These are phyloP conservation scores for Chromobotia macracanthus DNA, from an alignment of 2,797 vertebrate species.

Conservation along the genomic window DNA sequence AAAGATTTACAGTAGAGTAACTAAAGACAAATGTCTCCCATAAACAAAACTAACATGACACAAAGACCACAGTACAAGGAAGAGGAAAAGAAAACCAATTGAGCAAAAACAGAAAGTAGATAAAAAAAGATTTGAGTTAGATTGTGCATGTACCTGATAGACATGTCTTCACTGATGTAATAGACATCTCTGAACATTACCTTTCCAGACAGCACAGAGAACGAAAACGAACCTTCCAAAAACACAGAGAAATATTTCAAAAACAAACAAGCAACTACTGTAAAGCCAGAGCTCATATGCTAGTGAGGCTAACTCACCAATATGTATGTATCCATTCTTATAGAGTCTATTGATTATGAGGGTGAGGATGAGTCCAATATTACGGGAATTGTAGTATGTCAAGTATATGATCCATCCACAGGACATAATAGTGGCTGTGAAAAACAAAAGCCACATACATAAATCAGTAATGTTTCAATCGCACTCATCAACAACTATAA, in stretches of 20 bases:
- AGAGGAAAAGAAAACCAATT: not conserved
- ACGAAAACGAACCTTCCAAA: constrained; percentile 91
- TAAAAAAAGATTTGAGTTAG: not conserved
- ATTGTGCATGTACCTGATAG: constrained; percentile 84
- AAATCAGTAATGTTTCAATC: no score
- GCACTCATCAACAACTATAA: constrained; percentile 21
- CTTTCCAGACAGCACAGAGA: constrained; percentile 97
- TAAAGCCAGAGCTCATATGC: not conserved
- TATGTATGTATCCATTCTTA: constrained; percentile 98
- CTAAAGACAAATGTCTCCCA: not conserved
- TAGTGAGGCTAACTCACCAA: constrained; percentile 81
- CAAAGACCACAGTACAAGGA: not conserved
- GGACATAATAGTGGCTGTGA: constrained; percentile 95
- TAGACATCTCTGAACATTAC: constrained; percentile 99
- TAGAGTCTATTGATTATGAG: constrained; percentile 94
- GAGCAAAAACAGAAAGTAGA: not conserved
- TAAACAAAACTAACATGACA: not conserved
- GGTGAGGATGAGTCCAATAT: constrained; percentile 96
- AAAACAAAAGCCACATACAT: constrained; percentile 16
- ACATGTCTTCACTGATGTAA: constrained; percentile 96
- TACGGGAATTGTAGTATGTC: constrained; percentile 98
- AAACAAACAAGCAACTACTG: not conserved
- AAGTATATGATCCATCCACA: constrained; percentile 99
- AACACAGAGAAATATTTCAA: not conserved
- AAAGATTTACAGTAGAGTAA: not conserved